Percentiles rank a stretch among this genome's conserved stretches.
phyloP scores from a whole-genome alignment of 1,140 invertebrate species.

The Ooceraea biroi region DNA sequence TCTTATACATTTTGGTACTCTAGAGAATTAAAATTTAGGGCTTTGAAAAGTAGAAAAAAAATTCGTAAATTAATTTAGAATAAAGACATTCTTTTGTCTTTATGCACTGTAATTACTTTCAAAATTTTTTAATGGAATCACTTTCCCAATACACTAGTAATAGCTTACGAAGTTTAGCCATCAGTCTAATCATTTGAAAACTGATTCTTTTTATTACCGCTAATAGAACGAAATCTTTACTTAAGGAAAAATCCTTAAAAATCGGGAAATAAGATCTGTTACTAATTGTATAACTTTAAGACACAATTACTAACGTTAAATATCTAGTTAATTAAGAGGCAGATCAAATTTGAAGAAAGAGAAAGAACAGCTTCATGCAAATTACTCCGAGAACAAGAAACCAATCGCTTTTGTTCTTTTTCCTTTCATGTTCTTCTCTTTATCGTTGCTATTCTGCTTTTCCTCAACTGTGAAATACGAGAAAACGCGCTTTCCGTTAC shows the following conservation, averaged over 20 bases:
- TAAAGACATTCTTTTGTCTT: background rate
- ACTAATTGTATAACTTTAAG: background rate
- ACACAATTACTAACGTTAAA: conserved; percentile 9
- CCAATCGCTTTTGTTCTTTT: conserved; percentile 4
- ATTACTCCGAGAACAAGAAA: conserved; percentile 30
- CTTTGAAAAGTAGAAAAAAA: background rate
- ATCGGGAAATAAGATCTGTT: background rate
- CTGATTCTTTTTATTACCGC: background rate
- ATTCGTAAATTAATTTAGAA: background rate
- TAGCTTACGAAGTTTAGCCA: background rate
- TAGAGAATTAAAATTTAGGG: background rate
- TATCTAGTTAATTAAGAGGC: conserved; percentile 10
- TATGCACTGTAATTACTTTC: background rate
- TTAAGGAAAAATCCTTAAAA: background rate
- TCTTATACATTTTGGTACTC: background rate
- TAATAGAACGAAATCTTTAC: background rate
- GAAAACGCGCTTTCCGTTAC: background rate
- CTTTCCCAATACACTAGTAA: background rate
- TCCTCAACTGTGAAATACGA: conserved; percentile 13
- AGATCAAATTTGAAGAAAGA: conserved; percentile 13
- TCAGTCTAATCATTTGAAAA: background rate
- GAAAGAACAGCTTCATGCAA: background rate
- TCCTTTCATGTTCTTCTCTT: background rate
- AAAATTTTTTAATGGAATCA: background rate
- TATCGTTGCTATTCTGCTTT: background rate